Conservation (phyloP, 2,888 invertebrate genomes). For the Dorcus parallelipipedus region DNA sequence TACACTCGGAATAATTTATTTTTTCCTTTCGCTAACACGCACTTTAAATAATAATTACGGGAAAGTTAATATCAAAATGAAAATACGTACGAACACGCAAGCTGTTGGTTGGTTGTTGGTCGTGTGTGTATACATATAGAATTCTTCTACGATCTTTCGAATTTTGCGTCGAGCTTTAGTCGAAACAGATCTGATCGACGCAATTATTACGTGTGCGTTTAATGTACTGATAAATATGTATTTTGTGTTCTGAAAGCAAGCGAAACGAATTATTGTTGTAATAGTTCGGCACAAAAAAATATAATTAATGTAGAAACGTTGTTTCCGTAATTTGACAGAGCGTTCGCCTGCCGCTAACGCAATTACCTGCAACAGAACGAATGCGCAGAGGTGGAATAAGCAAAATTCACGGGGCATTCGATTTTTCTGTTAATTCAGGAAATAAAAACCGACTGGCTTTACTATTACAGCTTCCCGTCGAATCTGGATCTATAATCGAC, state of each 20-base stretch:
- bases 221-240: slow-evolving; percentile 22
- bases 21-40: no score
- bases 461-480: no score
- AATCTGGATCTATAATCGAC: no score
- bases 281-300: slow-evolving; percentile 22
- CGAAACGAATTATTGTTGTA: slow-evolving; percentile 21
- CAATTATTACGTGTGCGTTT: slow-evolving; percentile 22
- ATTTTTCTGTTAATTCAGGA: no score
- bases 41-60: background rate
- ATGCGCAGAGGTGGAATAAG: background rate
- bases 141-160: no score
- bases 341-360: slow-evolving; percentile 23
- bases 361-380: slow-evolving; percentile 22
- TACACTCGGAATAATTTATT: no score
- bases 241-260: slow-evolving; percentile 15
- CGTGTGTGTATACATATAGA: no score
- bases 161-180: background rate
- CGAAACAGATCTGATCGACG: slow-evolving; percentile 21
- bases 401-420: background rate
- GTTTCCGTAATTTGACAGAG: slow-evolving; percentile 26
- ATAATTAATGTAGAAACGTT: slow-evolving; percentile 25
- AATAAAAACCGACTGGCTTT: no score
- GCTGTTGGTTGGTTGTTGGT: no score
- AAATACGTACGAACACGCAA: background rate
- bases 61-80: slow-evolving; percentile 4